phyloP scores from a whole-genome alignment of 2,888 invertebrate species.

The Thelaira solivaga region DNA sequence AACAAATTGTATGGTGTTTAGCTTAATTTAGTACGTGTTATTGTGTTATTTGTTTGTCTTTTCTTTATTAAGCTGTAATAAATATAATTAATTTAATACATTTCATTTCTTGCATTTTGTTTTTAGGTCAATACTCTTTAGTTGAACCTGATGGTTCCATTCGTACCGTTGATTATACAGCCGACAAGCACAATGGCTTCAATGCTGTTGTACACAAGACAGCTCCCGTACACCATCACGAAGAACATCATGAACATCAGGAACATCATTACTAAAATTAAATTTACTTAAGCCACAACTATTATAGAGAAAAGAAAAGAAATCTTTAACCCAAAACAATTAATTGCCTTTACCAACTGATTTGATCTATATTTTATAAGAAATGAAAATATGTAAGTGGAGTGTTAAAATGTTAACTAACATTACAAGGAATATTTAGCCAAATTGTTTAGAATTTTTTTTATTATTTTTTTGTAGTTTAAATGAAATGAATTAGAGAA shows the following conservation, averaged over 20 bases:
- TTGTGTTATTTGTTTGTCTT: no score
- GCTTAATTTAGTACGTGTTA: neutral
- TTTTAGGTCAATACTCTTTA: slow-evolving; percentile 80
- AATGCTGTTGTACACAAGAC: slow-evolving; percentile 77
- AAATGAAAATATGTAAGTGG: neutral
- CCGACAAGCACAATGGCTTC: slow-evolving; percentile 77
- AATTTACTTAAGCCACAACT: slow-evolving; percentile 50
- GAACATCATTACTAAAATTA: slow-evolving; percentile 67
- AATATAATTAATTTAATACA: slow-evolving; percentile 6
- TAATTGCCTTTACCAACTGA: slow-evolving; percentile 22
- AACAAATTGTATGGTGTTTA: slow-evolving; percentile 21
- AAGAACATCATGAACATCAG: slow-evolving; percentile 66
- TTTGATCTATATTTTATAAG: neutral
- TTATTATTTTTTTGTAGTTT: no score
- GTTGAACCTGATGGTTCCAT: slow-evolving; percentile 87
- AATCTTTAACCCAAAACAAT: slow-evolving; percentile 47
- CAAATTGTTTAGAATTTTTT: slow-evolving; percentile 50
- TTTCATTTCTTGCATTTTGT: neutral
- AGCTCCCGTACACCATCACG: slow-evolving; percentile 75
- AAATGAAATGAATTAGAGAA: slow-evolving; percentile 5
- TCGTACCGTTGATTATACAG: slow-evolving; percentile 79
- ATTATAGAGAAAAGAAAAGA: slow-evolving; percentile 48
- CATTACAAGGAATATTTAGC: slow-evolving; percentile 45
- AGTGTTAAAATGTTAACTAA: neutral
- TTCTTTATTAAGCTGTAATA: neutral